phyloP scores from a whole-genome alignment of 2,113 vertebrate species.

The Camelus dromedarius region DNA sequence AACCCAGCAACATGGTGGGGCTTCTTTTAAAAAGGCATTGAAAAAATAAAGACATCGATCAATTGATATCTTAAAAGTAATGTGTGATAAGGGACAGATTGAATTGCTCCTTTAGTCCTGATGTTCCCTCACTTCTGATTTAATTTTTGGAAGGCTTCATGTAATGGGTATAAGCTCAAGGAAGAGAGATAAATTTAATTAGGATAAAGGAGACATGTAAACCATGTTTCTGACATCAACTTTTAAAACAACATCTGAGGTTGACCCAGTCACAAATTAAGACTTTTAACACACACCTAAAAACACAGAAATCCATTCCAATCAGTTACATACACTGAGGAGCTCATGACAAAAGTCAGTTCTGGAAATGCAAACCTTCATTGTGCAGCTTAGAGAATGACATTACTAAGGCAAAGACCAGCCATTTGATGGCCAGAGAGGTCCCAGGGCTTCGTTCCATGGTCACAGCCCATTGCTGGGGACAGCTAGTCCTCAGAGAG shows the following conservation, averaged over 20 bases:
- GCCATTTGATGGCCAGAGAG: not conserved
- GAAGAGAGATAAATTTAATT: not conserved
- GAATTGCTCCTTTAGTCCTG: not conserved
- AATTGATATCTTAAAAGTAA: not conserved
- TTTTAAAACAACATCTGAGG: not conserved
- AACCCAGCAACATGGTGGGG: not conserved
- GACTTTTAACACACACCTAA: not conserved
- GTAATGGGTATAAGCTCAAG: not conserved
- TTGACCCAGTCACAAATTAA: not conserved
- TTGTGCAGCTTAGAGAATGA: not conserved
- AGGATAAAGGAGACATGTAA: not conserved
- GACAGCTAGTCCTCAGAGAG: not conserved
- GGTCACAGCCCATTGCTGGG: not conserved
- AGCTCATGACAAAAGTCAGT: not conserved
- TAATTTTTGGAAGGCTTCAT: slow-evolving; percentile 37
- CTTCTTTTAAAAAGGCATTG: not conserved
- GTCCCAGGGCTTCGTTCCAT: not conserved
- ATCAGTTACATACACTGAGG: not conserved
- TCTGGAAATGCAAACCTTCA: not conserved
- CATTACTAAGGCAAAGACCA: not conserved
- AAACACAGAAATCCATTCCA: not conserved
- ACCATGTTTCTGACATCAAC: not conserved
- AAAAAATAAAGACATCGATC: not conserved
- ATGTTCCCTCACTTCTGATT: not conserved
- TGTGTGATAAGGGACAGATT: not conserved